Base-by-base conservation (phyloP, 1,140 invertebrate genomes). In the Drosophila teissieri region DNA sequence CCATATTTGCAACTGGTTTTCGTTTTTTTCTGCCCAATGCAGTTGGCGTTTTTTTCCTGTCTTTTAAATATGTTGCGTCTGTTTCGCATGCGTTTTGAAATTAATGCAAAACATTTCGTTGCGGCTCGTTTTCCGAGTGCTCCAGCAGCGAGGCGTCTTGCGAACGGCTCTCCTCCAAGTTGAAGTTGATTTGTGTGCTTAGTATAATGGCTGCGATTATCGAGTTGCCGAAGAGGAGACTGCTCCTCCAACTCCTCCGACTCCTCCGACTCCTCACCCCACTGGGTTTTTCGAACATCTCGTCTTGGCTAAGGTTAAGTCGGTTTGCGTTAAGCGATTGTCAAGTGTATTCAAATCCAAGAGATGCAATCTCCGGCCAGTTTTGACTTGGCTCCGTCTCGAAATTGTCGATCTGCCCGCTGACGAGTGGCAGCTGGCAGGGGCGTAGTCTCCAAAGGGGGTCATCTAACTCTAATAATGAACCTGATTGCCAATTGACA, bases 151-250 rank as follows among this genome's bases (percentile, higher is more conserved):
- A 65, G 60, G n/a, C 40, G 42, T 37, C 42, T 36, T 4, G 46
- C 36, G 52, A 72, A 57, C 68, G 48, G 63, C 51, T 68, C 67
- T 36, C 42, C 67, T 36, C 42, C 73, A 73, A 77, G 73, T 57
- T 68, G 61, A 77, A 67, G 79, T 81, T 77, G 79, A 82, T 81
- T 81, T 73, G 79, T 81, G 62, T 73, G 79, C 79, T 81, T 82
- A 73, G 70, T 73, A 82, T 82, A 81, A 81, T 81, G 81, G 79
- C 79, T 73, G 79, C 79, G 73, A 78, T 82, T 82, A 82, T 78
- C 79, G 46, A 57, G 55, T 57, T 42, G 45, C 58, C 40, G 62
- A 76, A 57, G 78, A 69, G 78, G 14, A 48, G 34, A 14, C 31
- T 31, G 11, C 19, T 36, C 61, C 19, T 8, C 15, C 15, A 7